Percentiles rank a stretch among this genome's conserved stretches.
Conservation (phyloP, 2,113 vertebrate genomes). For the Neogale vison region DNA sequence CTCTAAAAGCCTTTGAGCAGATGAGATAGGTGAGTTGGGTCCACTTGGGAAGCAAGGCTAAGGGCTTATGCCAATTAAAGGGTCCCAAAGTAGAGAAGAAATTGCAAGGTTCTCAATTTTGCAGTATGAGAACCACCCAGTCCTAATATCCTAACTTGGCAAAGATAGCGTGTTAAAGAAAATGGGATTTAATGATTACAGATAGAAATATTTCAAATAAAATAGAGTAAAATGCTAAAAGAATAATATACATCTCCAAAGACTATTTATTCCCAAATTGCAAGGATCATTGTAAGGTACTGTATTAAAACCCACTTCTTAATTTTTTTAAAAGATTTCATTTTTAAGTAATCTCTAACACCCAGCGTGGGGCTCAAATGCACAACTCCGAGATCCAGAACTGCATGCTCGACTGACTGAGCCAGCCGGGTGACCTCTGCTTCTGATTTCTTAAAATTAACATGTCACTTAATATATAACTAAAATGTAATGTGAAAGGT, state of each 20-base stretch:
- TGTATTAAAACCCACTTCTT: conserved; percentile 10
- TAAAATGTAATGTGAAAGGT: background rate
- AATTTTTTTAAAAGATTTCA: background rate
- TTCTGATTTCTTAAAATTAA: background rate
- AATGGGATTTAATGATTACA: background rate
- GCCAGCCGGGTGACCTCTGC: background rate
- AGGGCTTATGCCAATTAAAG: background rate
- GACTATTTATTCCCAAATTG: background rate
- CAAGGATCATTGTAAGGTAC: background rate
- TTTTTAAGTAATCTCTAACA: background rate
- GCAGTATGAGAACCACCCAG: background rate
- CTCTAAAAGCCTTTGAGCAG: background rate
- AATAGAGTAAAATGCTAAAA: background rate
- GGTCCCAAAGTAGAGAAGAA: background rate
- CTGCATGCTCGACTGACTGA: background rate
- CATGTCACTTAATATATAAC: background rate
- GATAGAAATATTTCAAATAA: conserved; percentile 43
- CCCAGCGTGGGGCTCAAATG: background rate
- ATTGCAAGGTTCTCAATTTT: background rate
- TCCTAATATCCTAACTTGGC: background rate
- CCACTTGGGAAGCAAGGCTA: background rate
- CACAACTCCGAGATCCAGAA: background rate
- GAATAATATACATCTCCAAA: background rate
- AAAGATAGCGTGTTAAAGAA: background rate
- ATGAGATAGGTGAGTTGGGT: background rate